Percentiles rank a stretch among this genome's conserved stretches.
Evolutionary conservation across 2,888 invertebrate species (phyloP).

Genomic region (Hydrotaea cyrtoneurina): DNA sequence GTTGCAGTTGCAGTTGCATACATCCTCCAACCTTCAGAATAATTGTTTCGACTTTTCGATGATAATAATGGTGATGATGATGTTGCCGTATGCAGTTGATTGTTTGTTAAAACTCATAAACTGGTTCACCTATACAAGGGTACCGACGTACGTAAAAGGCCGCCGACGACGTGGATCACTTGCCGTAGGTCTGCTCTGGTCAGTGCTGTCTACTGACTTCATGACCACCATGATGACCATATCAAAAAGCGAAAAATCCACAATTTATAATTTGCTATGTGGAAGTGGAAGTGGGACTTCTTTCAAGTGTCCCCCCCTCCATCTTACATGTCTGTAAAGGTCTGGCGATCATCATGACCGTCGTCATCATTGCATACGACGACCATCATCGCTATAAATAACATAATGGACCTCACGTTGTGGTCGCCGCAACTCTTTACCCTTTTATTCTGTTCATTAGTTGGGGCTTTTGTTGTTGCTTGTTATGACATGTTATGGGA

Average conservation of each 20-base stretch:
- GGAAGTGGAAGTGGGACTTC: neutral
- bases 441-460: conserved; percentile 53
- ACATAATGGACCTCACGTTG: conserved; percentile 62
- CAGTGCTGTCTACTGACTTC: neutral
- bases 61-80: neutral
- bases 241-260: conserved; percentile 53
- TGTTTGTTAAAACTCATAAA: conserved; percentile 34
- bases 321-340: neutral
- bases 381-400: conserved; percentile 35
- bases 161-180: neutral
- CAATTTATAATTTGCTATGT: conserved; percentile 55
- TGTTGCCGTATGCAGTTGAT: neutral
- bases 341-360: neutral
- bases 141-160: neutral
- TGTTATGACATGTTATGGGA: conserved; percentile 46
- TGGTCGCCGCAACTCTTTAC: conserved; percentile 31
- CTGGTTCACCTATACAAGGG: conserved; percentile 53
- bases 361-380: neutral
- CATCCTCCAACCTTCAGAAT: conserved; percentile 62
- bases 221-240: conserved; percentile 9
- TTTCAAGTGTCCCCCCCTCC: neutral
- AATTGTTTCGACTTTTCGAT: conserved; percentile 47
- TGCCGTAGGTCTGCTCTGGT: neutral
- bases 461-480: conserved; percentile 50
- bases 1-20: conserved; percentile 2